Conservation (phyloP, 2,113 vertebrate genomes). For the Stegastes partitus region DNA sequence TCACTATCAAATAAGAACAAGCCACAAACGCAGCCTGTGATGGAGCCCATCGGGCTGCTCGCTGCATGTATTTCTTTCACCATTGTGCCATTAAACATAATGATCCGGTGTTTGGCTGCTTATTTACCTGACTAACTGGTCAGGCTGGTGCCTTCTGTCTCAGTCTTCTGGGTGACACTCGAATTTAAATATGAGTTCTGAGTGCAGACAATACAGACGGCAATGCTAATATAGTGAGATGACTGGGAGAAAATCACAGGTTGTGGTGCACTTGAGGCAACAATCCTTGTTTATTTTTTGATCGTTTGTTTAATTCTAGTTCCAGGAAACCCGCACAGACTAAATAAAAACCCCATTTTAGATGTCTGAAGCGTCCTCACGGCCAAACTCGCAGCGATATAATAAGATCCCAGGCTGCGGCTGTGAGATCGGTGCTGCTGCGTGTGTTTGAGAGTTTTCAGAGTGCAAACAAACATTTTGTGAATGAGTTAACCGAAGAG, state of each 20-base stretch:
- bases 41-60: not conserved
- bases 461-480: constrained; percentile 28
- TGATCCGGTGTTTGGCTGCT: not conserved
- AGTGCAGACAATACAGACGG: not conserved
- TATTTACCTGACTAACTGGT: constrained; percentile 17
- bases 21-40: not conserved
- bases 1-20: not conserved
- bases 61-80: no score
- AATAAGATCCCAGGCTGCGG: not conserved
- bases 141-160: not conserved
- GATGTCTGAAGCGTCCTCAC: not conserved
- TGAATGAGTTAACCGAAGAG: constrained; percentile 2
- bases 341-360: not conserved
- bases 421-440: not conserved
- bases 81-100: not conserved
- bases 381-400: not conserved
- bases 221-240: not conserved
- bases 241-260: constrained; percentile 1
- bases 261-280: not conserved
- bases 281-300: not conserved
- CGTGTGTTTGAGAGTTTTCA: constrained; percentile 8
- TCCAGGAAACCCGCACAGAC: constrained; percentile 10
- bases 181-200: not conserved
- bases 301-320: not conserved
- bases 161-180: not conserved